A percentile compares a stretch with the other conserved stretches of the same genome.
phyloP scores from a whole-genome alignment of 2,113 vertebrate genomes.

The Pteropus alecto region DNA sequence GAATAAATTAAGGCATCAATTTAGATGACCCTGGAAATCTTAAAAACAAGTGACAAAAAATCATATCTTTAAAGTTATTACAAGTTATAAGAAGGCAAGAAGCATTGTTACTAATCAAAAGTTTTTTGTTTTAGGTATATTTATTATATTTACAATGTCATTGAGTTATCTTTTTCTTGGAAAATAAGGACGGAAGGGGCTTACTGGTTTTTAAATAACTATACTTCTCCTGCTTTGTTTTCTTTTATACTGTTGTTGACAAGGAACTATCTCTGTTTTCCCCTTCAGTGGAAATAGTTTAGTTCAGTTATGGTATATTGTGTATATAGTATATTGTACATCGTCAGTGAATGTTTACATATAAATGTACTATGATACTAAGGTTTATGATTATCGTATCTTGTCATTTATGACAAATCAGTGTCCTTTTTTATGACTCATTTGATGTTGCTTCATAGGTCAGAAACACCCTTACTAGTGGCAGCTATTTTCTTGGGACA shows the following conservation, averaged over 20 bases:
- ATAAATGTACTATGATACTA: not conserved
- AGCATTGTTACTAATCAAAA: not conserved
- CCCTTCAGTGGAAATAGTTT: not conserved
- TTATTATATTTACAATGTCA: not conserved
- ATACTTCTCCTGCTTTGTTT: not conserved
- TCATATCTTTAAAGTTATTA: not conserved
- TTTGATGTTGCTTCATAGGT: not conserved
- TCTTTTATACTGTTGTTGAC: not conserved
- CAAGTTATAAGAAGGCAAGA: not conserved
- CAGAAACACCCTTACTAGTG: not conserved
- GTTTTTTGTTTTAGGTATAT: slow-evolving; percentile 6
- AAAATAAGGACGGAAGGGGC: not conserved
- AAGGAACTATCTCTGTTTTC: not conserved
- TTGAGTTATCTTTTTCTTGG: not conserved
- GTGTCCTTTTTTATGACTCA: not conserved
- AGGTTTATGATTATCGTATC: not conserved
- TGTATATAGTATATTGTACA: not conserved
- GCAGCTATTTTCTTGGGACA: not conserved
- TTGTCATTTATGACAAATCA: slow-evolving; percentile 20
- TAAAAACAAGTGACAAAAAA: slow-evolving; percentile 1
- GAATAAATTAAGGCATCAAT: slow-evolving; percentile 13
- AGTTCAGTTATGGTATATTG: not conserved
- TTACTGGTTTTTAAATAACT: not conserved
- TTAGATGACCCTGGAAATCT: not conserved
- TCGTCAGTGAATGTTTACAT: not conserved